phyloP scores from a whole-genome alignment of 2,888 invertebrate species.

The Trachelus stipa region DNA sequence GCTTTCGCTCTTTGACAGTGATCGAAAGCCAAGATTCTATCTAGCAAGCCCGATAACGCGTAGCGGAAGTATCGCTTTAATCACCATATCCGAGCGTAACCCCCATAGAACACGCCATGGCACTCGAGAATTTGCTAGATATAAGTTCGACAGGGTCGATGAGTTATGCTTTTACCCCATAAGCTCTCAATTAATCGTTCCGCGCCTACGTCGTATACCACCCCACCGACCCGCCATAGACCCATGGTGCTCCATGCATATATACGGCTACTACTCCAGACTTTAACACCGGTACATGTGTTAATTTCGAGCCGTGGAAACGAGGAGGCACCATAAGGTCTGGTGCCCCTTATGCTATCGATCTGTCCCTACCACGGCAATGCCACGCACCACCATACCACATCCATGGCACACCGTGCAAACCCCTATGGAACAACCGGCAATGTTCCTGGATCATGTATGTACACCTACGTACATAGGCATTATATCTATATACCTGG shows the following conservation, averaged over 20 bases:
- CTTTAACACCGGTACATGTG: constrained; percentile 12
- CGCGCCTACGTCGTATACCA: constrained; percentile 13
- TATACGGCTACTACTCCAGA: not conserved
- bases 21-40: constrained; percentile 58
- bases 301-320: constrained; percentile 29
- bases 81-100: constrained; percentile 55
- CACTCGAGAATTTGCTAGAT: constrained; percentile 25
- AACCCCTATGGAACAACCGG: constrained; percentile 46
- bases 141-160: not conserved
- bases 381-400: constrained; percentile 32
- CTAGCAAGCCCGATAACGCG: constrained; percentile 53
- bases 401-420: constrained; percentile 29
- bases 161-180: not conserved
- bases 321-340: constrained; percentile 59
- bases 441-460: constrained; percentile 42
- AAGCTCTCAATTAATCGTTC: constrained; percentile 5
- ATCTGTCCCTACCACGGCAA: constrained; percentile 52
- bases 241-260: not conserved
- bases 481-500: constrained; percentile 7
- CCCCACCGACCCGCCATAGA: not conserved
- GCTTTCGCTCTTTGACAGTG: constrained; percentile 48
- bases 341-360: constrained; percentile 59
- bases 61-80: constrained; percentile 63
- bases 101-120: constrained; percentile 23
- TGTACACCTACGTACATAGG: constrained; percentile 20